Conservation (phyloP, 1,140 invertebrate species). For the Pygmarrhopalites habei region DNA sequence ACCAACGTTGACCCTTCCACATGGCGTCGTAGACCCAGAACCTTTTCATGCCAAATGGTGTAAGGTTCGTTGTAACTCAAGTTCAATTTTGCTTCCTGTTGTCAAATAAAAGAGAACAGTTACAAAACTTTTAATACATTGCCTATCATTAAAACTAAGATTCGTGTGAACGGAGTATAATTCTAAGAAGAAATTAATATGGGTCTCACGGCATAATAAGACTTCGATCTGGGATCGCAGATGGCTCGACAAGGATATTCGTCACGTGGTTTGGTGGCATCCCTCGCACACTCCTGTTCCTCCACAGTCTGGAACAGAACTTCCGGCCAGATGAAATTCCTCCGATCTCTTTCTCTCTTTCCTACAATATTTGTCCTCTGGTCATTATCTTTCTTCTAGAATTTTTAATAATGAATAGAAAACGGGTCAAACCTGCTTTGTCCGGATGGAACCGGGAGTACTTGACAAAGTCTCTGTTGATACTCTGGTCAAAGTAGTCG, state of each 20-base stretch:
- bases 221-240: neutral
- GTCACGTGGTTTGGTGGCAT: neutral
- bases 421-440: too few relatives aligned
- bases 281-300: neutral
- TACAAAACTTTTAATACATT: neutral
- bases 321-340: constrained; percentile 1
- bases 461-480: constrained; percentile 19
- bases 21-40: neutral
- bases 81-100: neutral
- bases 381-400: too few relatives aligned
- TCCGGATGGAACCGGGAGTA: neutral
- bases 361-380: too few relatives aligned
- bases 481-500: constrained; percentile 14
- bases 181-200: neutral
- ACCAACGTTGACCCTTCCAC: neutral
- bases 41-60: neutral
- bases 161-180: neutral
- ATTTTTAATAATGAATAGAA: too few relatives aligned
- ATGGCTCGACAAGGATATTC: neutral
- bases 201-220: neutral
- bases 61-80: neutral
- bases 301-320: neutral
- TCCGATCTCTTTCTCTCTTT: neutral
- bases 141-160: neutral
- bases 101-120: neutral